Conservation (phyloP, 35 echinoderm and acorn worm species). For the Nesometra sesokonis region DNA sequence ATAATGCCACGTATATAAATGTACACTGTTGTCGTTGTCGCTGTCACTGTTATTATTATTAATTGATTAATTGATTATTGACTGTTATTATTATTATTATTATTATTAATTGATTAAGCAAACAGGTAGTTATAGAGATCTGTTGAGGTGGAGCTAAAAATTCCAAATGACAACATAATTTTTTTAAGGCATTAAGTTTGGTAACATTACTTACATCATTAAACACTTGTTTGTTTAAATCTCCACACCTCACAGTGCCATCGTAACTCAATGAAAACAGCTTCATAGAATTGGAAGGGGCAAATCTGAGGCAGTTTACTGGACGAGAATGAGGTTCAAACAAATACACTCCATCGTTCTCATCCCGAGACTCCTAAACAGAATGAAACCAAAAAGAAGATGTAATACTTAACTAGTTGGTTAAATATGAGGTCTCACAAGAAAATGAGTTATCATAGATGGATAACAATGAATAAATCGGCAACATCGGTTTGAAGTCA, state of each 20-base stretch:
- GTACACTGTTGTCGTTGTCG: too few relatives aligned
- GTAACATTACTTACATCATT: conserved; percentile 52
- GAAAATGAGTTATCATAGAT: neutral
- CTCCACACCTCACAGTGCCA: conserved; percentile 74
- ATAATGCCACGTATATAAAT: too few relatives aligned
- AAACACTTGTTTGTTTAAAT: conserved; percentile 62
- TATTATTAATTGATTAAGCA: too few relatives aligned
- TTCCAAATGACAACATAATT: too few relatives aligned
- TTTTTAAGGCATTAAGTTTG: too few relatives aligned
- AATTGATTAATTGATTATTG: too few relatives aligned
- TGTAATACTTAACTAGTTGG: neutral
- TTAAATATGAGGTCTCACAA: neutral
- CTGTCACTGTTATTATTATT: too few relatives aligned
- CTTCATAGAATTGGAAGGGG: conserved; percentile 31
- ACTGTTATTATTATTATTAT: too few relatives aligned
- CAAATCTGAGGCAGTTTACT: conserved; percentile 55
- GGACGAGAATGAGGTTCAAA: conserved; percentile 54
- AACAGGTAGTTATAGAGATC: too few relatives aligned
- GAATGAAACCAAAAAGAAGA: neutral
- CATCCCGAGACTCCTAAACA: conserved; percentile 19
- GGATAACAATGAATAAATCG: too few relatives aligned
- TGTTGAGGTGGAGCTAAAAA: too few relatives aligned
- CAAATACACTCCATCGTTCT: conserved; percentile 47
- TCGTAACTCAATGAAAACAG: conserved; percentile 68
- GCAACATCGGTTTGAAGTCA: neutral